Evolutionary conservation across 2,797 vertebrate genomes (phyloP).

Genomic region (Phataginus tetradactyla): DNA sequence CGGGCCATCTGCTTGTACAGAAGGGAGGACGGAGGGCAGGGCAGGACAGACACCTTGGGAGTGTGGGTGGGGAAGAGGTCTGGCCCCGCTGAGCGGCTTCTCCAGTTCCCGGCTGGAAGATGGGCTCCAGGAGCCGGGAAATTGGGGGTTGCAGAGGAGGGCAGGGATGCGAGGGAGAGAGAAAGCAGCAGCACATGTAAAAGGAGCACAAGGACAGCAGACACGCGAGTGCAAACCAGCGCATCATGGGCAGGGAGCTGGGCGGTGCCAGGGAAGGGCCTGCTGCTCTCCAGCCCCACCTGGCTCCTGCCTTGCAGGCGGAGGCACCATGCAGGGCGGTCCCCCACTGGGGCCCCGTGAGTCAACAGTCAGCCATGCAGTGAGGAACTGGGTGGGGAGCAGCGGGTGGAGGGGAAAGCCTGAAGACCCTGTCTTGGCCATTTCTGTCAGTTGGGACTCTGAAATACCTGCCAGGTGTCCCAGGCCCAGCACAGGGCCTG

Average conservation of each 20-base stretch:
- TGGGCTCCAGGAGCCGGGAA: slow-evolving; percentile 61
- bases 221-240: slow-evolving; percentile 43
- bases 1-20: slow-evolving; percentile 28
- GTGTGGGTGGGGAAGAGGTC: slow-evolving; percentile 49
- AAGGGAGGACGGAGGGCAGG: neutral
- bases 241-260: neutral
- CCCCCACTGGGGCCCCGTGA: slow-evolving; percentile 45
- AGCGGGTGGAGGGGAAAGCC: neutral
- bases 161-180: neutral
- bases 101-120: slow-evolving; percentile 70
- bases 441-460: neutral
- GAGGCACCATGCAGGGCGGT: slow-evolving; percentile 15
- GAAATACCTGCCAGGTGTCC: neutral
- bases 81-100: slow-evolving; percentile 83
- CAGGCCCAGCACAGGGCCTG: neutral
- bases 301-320: neutral
- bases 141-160: slow-evolving; percentile 20
- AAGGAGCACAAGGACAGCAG: slow-evolving; percentile 68
- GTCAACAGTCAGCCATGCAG: slow-evolving; percentile 56
- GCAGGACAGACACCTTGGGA: neutral
- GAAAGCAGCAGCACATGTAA: slow-evolving; percentile 67
- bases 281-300: slow-evolving; percentile 41
- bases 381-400: slow-evolving; percentile 7
- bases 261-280: neutral
- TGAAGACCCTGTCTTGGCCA: slow-evolving; percentile 9